Evolutionary conservation across 2,113 vertebrate genomes (phyloP).

Genomic region (Tylochromis polylepis): DNA sequence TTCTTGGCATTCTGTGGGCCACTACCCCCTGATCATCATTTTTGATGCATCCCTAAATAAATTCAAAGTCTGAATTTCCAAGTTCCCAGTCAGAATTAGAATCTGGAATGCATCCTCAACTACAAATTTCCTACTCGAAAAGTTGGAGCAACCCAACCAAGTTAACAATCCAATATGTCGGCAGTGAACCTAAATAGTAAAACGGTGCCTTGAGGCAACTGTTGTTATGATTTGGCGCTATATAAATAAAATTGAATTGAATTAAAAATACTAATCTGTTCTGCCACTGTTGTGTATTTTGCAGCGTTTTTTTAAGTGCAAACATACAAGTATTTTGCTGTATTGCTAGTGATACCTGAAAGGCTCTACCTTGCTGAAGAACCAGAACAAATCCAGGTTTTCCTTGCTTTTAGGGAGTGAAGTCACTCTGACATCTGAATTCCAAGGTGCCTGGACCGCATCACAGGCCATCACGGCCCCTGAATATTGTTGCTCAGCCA

Average conservation of each 20-base stretch:
- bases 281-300: not conserved
- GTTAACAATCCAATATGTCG: not conserved
- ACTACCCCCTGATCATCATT: not conserved
- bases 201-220: not conserved
- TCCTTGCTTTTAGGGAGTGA: not conserved
- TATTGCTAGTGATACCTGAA: not conserved
- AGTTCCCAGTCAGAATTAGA: not conserved
- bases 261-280: not conserved
- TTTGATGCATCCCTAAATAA: not conserved
- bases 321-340: not conserved
- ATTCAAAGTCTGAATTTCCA: not conserved
- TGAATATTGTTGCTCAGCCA: not conserved
- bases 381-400: not conserved
- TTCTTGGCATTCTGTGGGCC: not conserved
- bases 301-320: fast-evolving
- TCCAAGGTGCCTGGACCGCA: not conserved
- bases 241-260: not conserved
- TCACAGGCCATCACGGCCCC: not conserved
- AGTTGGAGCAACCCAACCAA: not conserved
- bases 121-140: not conserved
- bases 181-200: not conserved
- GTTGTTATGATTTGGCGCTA: not conserved
- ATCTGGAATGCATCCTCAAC: not conserved
- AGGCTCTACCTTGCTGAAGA: not conserved
- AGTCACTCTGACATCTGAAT: not conserved